Percentiles rank a stretch among this genome's conserved stretches.
Conservation (phyloP, 2,797 vertebrate genomes). For the Muraenolepis orangiensis region DNA sequence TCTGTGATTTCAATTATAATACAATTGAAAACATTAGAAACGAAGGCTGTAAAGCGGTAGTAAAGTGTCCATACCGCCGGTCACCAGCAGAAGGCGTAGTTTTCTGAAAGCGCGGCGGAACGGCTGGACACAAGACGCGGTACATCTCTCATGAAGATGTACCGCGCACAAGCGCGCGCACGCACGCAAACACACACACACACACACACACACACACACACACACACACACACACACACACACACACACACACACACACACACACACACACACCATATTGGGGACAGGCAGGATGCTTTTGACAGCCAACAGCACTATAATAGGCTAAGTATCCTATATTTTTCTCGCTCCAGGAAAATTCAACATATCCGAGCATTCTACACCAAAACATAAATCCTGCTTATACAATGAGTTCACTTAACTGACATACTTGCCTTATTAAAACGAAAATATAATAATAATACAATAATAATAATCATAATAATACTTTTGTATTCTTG, state of each 20-base stretch:
- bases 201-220: slow-evolving; percentile 8
- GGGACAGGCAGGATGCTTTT: background rate
- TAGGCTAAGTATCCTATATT: background rate
- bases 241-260: slow-evolving; percentile 7
- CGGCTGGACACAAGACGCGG: background rate
- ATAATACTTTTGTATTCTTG: no score
- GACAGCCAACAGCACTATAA: background rate
- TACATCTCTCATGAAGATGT: no score
- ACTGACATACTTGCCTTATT: no score
- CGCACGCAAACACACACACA: background rate
- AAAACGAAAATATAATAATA: no score
- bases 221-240: slow-evolving; percentile 7
- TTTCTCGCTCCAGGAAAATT: background rate
- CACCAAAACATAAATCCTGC: no score
- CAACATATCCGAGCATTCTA: background rate
- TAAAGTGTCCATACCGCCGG: background rate
- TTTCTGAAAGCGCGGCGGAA: slow-evolving; percentile 33
- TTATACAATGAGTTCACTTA: no score
- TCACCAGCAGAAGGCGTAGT: slow-evolving; percentile 66
- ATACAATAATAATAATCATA: no score
- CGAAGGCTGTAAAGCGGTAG: background rate
- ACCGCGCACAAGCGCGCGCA: background rate
- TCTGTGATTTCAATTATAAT: background rate
- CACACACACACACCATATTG: background rate
- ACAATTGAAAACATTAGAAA: background rate